Conservation (phyloP, 2,113 vertebrate genomes). For the Tragelaphus buxtoni region DNA sequence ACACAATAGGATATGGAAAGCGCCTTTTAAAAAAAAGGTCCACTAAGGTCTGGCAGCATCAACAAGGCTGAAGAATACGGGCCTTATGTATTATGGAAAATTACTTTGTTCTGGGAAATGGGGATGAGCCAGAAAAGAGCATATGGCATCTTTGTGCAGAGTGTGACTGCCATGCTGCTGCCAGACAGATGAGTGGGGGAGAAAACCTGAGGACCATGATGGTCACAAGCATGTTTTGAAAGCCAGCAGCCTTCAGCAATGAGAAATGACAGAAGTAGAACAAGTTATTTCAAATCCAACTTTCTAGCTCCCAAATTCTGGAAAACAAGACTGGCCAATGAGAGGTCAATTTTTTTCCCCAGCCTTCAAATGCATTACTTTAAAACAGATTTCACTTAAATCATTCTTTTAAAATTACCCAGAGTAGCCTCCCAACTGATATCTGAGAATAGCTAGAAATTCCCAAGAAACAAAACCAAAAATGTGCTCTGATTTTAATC, state of each 20-base stretch:
- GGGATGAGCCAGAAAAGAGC: not conserved
- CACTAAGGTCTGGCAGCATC: constrained; percentile 51
- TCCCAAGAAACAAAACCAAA: constrained; percentile 13
- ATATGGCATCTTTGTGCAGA: not conserved
- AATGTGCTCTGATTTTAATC: not conserved
- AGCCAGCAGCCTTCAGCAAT: not conserved
- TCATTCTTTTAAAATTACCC: not conserved
- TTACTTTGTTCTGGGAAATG: constrained; percentile 43
- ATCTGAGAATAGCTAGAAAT: not conserved
- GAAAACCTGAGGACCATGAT: not conserved
- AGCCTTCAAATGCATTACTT: not conserved
- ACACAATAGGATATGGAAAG: constrained; percentile 64
- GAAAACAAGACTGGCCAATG: not conserved
- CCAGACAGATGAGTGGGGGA: not conserved
- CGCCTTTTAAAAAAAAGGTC: constrained; percentile 29
- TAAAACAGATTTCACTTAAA: constrained; percentile 11
- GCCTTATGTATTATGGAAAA: constrained; percentile 32
- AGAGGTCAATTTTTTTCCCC: not conserved
- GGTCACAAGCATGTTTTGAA: not conserved
- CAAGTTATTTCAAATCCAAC: not conserved
- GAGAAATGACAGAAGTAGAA: not conserved
- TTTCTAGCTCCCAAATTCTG: not conserved
- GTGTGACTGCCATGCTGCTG: not conserved
- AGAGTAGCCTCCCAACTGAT: not conserved
- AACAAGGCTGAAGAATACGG: constrained; percentile 21